phyloP scores from a whole-genome alignment of 2,888 invertebrate species.

The Drosophila barbarae region DNA sequence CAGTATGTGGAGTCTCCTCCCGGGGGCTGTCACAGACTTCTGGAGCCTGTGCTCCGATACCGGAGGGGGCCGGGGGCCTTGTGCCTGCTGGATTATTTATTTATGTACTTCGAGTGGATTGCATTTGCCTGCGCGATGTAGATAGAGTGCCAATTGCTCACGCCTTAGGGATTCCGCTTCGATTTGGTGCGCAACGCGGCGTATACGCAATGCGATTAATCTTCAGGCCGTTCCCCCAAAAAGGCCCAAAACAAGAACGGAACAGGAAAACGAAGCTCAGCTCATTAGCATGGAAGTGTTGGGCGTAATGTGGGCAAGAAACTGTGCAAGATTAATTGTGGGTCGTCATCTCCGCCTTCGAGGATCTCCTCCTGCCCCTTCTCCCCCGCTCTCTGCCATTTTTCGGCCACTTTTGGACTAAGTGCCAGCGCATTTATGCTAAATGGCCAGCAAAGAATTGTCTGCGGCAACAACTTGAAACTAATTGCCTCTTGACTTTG shows the following conservation, averaged over 20 bases:
- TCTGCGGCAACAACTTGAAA: constrained; percentile 41
- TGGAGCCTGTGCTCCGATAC: constrained; percentile 31
- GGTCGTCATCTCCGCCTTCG: constrained; percentile 20
- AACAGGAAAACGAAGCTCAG: constrained; percentile 8
- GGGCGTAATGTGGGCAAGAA: constrained; percentile 14
- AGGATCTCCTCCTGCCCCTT: neutral
- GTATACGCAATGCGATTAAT: constrained; percentile 60
- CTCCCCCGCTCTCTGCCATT: constrained; percentile 14
- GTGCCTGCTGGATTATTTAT: constrained; percentile 48
- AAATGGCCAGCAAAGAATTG: constrained; percentile 50
- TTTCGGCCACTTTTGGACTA: constrained; percentile 35
- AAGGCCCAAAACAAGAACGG: neutral
- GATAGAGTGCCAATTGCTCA: constrained; percentile 62
- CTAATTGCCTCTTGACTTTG: constrained; percentile 48
- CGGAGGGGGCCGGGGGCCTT: constrained; percentile 3
- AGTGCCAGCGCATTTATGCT: constrained; percentile 58
- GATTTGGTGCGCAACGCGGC: constrained; percentile 40
- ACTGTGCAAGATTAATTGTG: constrained; percentile 57
- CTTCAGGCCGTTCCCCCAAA: constrained; percentile 29
- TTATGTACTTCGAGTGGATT: constrained; percentile 46
- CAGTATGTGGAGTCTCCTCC: constrained; percentile 17
- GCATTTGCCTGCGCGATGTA: constrained; percentile 30
- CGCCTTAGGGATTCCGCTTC: constrained; percentile 32
- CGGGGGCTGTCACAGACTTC: constrained; percentile 38
- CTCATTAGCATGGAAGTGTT: constrained; percentile 35